phyloP scores from a whole-genome alignment of 2,888 invertebrate species.

The Troglohyphantes excavatus region DNA sequence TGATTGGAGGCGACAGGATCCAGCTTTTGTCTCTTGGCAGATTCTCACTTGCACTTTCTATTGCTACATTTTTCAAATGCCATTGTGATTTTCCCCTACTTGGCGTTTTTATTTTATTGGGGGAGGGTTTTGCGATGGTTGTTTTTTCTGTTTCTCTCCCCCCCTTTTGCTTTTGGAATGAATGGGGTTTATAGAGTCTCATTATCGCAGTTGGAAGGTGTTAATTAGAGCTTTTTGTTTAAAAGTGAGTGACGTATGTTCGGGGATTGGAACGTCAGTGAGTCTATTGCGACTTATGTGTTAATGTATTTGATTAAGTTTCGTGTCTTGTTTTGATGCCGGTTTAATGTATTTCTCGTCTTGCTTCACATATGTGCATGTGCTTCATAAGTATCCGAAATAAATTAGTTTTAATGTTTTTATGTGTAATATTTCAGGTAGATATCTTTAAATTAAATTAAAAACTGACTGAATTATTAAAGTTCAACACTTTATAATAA shows the following conservation, averaged over 20 bases:
- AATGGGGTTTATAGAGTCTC: neutral
- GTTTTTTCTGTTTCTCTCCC: neutral
- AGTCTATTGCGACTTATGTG: no score
- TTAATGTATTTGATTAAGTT: no score
- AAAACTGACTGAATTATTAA: no score
- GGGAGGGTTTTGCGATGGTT: slow-evolving; percentile 17
- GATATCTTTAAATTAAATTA: no score
- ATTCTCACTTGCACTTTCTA: slow-evolving; percentile 3
- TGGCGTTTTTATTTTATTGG: slow-evolving; percentile 54
- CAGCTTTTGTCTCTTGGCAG: slow-evolving; percentile 60
- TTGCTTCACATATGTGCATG: no score
- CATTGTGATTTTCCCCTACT: slow-evolving; percentile 32
- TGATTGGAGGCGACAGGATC: slow-evolving; percentile 70
- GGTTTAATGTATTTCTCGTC: no score
- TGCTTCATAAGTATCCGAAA: no score
- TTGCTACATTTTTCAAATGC: slow-evolving; percentile 56
- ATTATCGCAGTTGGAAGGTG: slow-evolving; percentile 30
- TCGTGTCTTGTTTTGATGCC: no score
- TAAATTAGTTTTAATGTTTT: no score
- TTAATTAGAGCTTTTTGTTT: slow-evolving; percentile 50
- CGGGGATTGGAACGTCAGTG: neutral
- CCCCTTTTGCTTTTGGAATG: neutral
- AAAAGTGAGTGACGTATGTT: slow-evolving; percentile 8
- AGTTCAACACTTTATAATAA: no score
- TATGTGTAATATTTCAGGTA: no score